phyloP scores from a whole-genome alignment of 2,797 vertebrate genomes.

The Sternotherus odoratus region DNA sequence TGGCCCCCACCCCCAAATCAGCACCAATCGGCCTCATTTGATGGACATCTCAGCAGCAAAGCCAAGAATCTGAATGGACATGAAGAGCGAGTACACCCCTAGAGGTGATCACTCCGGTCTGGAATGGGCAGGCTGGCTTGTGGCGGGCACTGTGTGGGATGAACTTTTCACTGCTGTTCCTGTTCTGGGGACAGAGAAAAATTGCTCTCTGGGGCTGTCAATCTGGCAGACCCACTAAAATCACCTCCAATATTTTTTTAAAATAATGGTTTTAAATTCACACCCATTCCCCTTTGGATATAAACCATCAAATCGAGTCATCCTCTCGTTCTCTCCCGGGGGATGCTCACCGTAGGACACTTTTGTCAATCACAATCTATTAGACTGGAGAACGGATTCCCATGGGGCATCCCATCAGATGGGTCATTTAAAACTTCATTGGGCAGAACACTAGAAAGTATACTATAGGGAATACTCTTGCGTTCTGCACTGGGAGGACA shows the following conservation, averaged over 20 bases:
- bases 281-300: not conserved
- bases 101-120: not conserved
- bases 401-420: not conserved
- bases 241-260: constrained; percentile 8
- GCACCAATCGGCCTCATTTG: not conserved
- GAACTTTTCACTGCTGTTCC: fast-evolving
- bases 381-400: not conserved
- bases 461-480: not conserved
- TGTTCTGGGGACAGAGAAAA: not conserved
- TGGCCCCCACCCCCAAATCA: not conserved
- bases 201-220: not conserved
- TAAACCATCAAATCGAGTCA: not conserved
- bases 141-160: not conserved
- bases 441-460: not conserved
- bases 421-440: not conserved
- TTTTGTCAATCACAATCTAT: not conserved
- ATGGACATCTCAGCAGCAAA: not conserved
- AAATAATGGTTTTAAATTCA: constrained; percentile 9
- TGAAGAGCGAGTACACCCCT: not conserved
- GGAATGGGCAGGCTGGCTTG: not conserved
- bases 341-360: not conserved
- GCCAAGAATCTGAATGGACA: not conserved
- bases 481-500: constrained; percentile 5
- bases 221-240: not conserved
- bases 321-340: not conserved